Percentiles rank a stretch among this genome's conserved stretches.
These are phyloP conservation scores for Patella depressa DNA, from an alignment of 2,888 invertebrate species.

Conservation along the genomic window DNA sequence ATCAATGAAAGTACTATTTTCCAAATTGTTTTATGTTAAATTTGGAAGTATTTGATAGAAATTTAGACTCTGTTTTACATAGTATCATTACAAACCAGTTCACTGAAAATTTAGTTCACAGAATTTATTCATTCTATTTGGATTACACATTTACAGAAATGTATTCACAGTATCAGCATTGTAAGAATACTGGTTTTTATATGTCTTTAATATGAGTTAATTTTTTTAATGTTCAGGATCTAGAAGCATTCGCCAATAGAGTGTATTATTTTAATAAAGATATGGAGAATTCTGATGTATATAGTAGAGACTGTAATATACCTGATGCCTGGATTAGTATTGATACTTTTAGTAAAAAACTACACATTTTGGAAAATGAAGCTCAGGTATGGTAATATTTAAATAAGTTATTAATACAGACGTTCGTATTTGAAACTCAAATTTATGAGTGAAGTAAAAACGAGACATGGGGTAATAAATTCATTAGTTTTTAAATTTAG, in stretches of 20 bases:
- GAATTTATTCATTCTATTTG: too few relatives aligned
- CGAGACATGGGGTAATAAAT: not conserved
- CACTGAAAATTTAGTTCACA: too few relatives aligned
- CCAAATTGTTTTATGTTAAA: too few relatives aligned
- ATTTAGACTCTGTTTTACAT: too few relatives aligned
- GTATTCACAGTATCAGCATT: not conserved
- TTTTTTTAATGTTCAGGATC: conserved; percentile 55
- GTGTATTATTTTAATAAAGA: conserved; percentile 62
- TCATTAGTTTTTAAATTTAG: not conserved
- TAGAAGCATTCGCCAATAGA: conserved; percentile 65
- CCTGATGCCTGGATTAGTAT: conserved; percentile 63
- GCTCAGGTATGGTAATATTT: conserved; percentile 53
- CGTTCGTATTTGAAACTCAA: too few relatives aligned
- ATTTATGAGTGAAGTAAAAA: not conserved
- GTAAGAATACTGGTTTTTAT: too few relatives aligned
- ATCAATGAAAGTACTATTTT: too few relatives aligned
- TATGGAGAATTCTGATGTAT: conserved; percentile 64
- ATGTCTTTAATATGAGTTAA: not conserved
- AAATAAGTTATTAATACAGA: too few relatives aligned
- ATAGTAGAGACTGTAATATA: conserved; percentile 64
- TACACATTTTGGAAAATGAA: conserved; percentile 68
- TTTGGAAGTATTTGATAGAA: too few relatives aligned
- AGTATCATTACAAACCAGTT: too few relatives aligned
- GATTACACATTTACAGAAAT: not conserved
- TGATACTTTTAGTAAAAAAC: conserved; percentile 63